Conservation (phyloP, 2,113 vertebrate genomes). For the Cephalopholis sonnerati region DNA sequence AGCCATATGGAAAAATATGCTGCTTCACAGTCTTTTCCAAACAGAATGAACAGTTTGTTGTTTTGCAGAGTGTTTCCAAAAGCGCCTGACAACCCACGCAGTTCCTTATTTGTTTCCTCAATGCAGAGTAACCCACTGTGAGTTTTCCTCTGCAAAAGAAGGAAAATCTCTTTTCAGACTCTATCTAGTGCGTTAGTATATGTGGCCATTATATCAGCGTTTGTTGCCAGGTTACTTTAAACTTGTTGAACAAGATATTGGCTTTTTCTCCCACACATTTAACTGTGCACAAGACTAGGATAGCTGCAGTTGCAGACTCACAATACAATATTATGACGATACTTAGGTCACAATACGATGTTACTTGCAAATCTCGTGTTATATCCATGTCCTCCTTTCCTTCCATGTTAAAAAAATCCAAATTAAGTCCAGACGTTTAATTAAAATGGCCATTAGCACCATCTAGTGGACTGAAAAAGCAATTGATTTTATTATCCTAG, state of each 20-base stretch:
- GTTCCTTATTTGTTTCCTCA: conserved; percentile 23
- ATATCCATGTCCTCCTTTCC: no score
- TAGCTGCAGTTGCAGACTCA: no score
- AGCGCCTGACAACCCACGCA: conserved; percentile 24
- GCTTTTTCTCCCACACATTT: no score
- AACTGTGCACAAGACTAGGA: no score
- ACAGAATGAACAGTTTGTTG: background rate
- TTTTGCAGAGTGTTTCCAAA: conserved; percentile 18
- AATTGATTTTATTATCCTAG: no score
- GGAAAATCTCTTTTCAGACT: background rate
- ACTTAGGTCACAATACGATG: no score
- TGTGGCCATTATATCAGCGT: background rate
- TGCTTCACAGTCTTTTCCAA: conserved; percentile 11
- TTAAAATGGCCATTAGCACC: no score
- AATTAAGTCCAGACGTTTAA: no score
- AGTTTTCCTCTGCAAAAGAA: conserved; percentile 1
- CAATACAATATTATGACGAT: no score
- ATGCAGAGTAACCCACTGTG: conserved; percentile 5
- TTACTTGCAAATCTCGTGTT: no score
- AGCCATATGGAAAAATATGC: conserved; percentile 11
- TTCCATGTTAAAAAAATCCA: no score
- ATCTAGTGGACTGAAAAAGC: no score
- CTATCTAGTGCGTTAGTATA: background rate
- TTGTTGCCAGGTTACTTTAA: background rate
- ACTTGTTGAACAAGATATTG: background rate